phyloP scores from a whole-genome alignment of 2,888 invertebrate genomes.

The Malacosoma neustria region DNA sequence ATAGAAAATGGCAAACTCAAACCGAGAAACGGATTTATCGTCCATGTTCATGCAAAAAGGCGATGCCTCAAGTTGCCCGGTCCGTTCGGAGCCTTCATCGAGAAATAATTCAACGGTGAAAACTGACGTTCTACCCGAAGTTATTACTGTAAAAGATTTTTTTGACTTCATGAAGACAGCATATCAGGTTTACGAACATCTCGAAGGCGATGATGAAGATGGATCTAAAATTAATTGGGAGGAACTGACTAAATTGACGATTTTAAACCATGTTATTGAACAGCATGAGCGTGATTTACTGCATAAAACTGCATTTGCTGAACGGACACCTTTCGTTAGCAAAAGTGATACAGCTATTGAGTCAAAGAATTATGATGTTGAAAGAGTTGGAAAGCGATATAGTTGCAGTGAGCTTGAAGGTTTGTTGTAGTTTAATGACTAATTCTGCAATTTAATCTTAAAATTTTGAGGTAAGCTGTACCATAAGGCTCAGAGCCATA shows the following conservation, averaged over 20 bases:
- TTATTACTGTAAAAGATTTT: constrained; percentile 81
- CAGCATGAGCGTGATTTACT: constrained; percentile 62
- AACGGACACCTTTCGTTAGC: constrained; percentile 44
- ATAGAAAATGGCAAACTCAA: constrained; percentile 48
- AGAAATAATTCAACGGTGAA: constrained; percentile 33
- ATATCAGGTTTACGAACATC: constrained; percentile 77
- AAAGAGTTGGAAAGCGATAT: constrained; percentile 39
- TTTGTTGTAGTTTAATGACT: too few species aligned
- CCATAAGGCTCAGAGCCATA: too few species aligned
- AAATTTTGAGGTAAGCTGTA: too few species aligned
- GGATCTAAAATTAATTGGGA: constrained; percentile 66
- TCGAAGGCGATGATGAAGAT: constrained; percentile 58
- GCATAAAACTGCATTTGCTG: constrained; percentile 36
- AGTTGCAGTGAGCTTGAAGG: constrained; percentile 63
- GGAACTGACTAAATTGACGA: constrained; percentile 62
- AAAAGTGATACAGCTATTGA: constrained; percentile 53
- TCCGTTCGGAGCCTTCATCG: constrained; percentile 29
- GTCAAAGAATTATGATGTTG: constrained; percentile 30
- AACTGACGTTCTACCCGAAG: constrained; percentile 58
- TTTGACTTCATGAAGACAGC: constrained; percentile 83
- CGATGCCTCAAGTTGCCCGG: constrained; percentile 32
- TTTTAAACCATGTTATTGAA: constrained; percentile 63
- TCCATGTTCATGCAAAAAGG: constrained; percentile 57
- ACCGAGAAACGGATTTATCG: constrained; percentile 39
- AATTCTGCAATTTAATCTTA: too few species aligned